A percentile compares a stretch with the other conserved stretches of the same genome.
Evolutionary conservation across 2,888 invertebrate species (phyloP).

Genomic region (Drosophila kokeensis): DNA sequence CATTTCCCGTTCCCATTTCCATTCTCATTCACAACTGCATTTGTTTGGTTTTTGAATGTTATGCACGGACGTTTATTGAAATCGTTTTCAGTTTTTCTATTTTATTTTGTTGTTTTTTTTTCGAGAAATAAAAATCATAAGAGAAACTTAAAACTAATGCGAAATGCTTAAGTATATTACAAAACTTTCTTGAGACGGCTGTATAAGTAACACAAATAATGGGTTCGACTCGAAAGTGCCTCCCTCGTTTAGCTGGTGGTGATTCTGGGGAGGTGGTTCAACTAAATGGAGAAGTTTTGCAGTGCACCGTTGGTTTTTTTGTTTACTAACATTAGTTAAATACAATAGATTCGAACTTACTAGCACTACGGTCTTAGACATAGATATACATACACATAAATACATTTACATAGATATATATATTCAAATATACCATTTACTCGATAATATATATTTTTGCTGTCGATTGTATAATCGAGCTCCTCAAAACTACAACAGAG

Average conservation of each 20-base stretch:
- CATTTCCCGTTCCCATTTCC: conserved; percentile 9
- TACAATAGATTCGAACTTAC: conserved; percentile 61
- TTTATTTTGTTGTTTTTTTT: conserved; percentile 14
- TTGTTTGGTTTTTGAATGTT: conserved; percentile 67
- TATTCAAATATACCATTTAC: conserved; percentile 31
- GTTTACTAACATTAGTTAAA: conserved; percentile 70
- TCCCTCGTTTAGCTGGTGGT: neutral
- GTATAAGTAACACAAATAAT: conserved; percentile 31
- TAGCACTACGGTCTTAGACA: conserved; percentile 71
- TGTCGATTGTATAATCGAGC: conserved; percentile 48
- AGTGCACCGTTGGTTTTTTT: conserved; percentile 58
- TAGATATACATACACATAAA: conserved; percentile 63
- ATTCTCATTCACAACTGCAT: conserved; percentile 50
- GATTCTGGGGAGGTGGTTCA: conserved; percentile 1
- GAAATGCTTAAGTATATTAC: conserved; percentile 71
- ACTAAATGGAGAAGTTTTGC: conserved; percentile 28
- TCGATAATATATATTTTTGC: conserved; percentile 38
- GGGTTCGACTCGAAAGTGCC: conserved; percentile 8
- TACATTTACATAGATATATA: conserved; percentile 63
- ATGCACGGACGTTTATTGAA: conserved; percentile 79
- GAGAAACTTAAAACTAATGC: conserved; percentile 67
- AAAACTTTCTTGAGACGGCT: conserved; percentile 37
- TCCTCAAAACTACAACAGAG: conserved; percentile 37
- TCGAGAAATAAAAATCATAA: conserved; percentile 55
- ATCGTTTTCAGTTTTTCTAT: conserved; percentile 52